phyloP scores from a whole-genome alignment of 2,113 vertebrate species.

The Colius striatus region DNA sequence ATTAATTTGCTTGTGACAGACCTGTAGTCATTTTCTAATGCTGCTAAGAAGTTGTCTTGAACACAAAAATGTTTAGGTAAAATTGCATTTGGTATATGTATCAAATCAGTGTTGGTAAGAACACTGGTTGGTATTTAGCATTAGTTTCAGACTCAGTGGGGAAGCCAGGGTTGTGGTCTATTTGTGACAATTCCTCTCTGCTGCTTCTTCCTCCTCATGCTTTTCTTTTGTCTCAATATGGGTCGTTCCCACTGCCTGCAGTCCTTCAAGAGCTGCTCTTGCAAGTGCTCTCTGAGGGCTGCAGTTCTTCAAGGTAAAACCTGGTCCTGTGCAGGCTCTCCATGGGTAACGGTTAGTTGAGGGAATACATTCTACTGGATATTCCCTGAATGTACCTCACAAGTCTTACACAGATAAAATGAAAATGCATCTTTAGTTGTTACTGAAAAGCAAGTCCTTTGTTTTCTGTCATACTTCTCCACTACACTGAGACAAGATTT shows the following conservation, averaged over 20 bases:
- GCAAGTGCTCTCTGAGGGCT: neutral
- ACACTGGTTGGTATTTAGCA: neutral
- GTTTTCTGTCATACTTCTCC: neutral
- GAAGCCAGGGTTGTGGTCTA: neutral
- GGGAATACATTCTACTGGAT: neutral
- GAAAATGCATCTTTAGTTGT: neutral
- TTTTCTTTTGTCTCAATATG: neutral
- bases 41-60: neutral
- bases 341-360: neutral
- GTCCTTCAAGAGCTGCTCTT: neutral
- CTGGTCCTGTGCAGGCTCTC: neutral
- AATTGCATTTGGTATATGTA: neutral
- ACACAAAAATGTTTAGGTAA: constrained; percentile 11
- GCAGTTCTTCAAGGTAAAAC: neutral
- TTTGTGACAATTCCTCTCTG: neutral
- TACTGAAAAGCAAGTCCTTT: neutral
- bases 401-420: neutral
- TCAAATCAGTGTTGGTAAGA: neutral
- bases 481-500: neutral
- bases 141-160: rapidly evolving
- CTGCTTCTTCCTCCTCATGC: neutral
- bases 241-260: neutral
- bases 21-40: neutral
- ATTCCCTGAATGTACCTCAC: neutral
- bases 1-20: neutral